These are phyloP conservation scores for Lycocorax pyrrhopterus DNA, from an alignment of 2,113 vertebrate genomes.

Conservation along the genomic window DNA sequence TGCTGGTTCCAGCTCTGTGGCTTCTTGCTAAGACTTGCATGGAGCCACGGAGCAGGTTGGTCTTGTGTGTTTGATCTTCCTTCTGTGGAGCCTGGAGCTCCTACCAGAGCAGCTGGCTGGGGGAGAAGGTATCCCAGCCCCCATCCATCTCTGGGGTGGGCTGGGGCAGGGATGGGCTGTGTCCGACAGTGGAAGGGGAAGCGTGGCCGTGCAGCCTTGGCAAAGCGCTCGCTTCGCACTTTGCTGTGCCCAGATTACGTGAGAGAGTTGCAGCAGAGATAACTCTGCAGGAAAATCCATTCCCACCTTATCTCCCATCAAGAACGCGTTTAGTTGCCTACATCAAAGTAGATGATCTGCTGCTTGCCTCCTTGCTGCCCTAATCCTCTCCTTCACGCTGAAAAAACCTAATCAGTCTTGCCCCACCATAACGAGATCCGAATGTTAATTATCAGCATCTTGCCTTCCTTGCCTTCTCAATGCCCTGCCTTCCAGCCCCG, in stretches of 20 bases:
- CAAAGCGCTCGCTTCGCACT: fast-evolving
- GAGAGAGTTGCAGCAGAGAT: neutral
- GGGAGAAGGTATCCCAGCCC: neutral
- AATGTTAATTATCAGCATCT: constrained; percentile 17
- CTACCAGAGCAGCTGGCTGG: neutral
- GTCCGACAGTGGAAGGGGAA: fast-evolving
- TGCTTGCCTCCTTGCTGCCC: neutral
- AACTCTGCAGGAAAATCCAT: constrained; percentile 4
- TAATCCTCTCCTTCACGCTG: neutral
- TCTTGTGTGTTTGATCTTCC: neutral
- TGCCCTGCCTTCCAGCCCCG: constrained; percentile 57
- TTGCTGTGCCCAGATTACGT: neutral
- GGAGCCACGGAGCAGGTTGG: constrained; percentile 35
- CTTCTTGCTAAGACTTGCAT: constrained; percentile 44
- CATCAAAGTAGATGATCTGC: constrained; percentile 14
- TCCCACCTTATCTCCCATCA: constrained; percentile 45
- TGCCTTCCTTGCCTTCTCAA: neutral
- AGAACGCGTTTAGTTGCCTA: neutral
- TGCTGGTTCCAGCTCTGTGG: neutral
- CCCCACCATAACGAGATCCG: neutral
- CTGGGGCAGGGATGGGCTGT: neutral
- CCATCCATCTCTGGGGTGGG: neutral
- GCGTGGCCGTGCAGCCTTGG: neutral
- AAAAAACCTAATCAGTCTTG: neutral
- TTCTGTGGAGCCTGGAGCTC: neutral